These are phyloP conservation scores for Anagyrus pseudococci DNA, from an alignment of 2,888 invertebrate genomes.

Conservation along the genomic window DNA sequence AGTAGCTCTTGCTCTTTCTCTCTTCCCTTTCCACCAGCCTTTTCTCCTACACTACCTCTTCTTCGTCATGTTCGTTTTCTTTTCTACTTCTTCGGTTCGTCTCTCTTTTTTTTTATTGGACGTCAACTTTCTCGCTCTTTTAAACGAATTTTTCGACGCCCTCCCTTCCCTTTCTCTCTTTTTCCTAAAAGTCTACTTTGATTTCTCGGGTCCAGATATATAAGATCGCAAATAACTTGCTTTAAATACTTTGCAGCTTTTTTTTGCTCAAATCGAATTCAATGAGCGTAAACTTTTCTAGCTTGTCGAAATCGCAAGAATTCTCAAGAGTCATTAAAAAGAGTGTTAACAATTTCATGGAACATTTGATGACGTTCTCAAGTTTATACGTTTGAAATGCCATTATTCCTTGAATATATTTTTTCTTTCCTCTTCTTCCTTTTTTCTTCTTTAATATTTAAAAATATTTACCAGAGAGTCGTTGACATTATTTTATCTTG, in stretches of 20 bases:
- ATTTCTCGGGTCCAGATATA: conserved; percentile 4
- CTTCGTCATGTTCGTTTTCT: neutral
- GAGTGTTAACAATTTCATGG: too few relatives aligned
- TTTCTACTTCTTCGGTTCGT: neutral
- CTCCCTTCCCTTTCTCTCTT: too few relatives aligned
- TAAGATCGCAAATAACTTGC: neutral
- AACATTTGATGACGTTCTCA: too few relatives aligned
- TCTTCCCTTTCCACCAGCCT: conserved; percentile 11
- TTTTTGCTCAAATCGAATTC: neutral
- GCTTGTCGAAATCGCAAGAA: neutral
- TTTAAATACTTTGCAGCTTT: neutral
- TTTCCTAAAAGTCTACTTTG: conserved; percentile 25
- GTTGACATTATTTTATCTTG: too few relatives aligned
- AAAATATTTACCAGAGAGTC: too few relatives aligned
- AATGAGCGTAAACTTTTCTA: neutral
- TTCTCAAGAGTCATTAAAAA: too few relatives aligned
- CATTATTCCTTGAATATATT: too few relatives aligned
- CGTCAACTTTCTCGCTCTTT: neutral
- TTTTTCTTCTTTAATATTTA: too few relatives aligned
- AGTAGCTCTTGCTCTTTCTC: conserved; percentile 4
- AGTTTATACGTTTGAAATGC: too few relatives aligned
- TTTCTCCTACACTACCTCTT: neutral
- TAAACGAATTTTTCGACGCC: conserved; percentile 16
- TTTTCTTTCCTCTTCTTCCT: too few relatives aligned
- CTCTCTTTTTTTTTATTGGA: conserved; percentile 1